Conservation (phyloP, 2,113 vertebrate species). For the Campylomormyrus tamandua region DNA sequence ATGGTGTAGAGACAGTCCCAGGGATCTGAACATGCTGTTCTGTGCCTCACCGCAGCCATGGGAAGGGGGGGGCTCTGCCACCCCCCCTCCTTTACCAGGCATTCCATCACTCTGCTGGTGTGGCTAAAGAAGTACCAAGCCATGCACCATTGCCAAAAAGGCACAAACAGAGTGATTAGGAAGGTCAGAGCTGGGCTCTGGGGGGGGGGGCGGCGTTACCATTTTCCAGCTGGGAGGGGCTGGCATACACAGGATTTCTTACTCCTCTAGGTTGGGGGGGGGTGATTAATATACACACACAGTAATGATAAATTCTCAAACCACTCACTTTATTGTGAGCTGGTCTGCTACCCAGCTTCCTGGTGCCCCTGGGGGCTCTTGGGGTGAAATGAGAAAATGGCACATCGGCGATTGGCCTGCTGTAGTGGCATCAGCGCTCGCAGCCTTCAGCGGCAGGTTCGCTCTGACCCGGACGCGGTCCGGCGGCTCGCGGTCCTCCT, state of each 20-base stretch:
- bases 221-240: background rate
- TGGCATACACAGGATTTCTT: background rate
- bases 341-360: background rate
- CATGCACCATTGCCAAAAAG: background rate
- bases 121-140: background rate
- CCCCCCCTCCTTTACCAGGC: background rate
- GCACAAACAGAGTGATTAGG: background rate
- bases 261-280: background rate
- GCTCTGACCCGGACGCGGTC: background rate
- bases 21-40: background rate
- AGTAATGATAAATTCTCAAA: background rate
- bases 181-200: background rate
- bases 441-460: background rate
- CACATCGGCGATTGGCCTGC: background rate
- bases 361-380: background rate
- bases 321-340: background rate
- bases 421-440: too few species aligned
- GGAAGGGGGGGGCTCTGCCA: background rate
- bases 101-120: background rate
- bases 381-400: background rate
- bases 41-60: background rate
- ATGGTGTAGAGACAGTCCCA: background rate
- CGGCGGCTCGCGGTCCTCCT: background rate
- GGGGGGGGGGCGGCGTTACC: background rate
- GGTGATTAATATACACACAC: background rate